Conservation (phyloP, 2,888 invertebrate species). For the Thereva unica region DNA sequence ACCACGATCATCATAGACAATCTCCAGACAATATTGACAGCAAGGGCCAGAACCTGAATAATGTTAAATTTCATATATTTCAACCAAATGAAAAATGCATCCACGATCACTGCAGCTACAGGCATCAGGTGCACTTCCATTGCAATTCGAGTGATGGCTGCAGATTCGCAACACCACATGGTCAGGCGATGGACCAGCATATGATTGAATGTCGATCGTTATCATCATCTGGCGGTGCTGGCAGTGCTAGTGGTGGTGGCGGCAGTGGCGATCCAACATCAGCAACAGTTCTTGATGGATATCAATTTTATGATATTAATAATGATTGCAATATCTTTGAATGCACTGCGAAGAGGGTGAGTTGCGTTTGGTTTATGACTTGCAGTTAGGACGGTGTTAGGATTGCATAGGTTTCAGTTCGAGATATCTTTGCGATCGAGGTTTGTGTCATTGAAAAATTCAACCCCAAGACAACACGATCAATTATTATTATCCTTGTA, state of each 20-base stretch:
- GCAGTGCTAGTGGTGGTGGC: not conserved
- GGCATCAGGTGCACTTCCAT: slow-evolving; percentile 79
- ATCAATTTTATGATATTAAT: too few relatives aligned
- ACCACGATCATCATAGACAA: not conserved
- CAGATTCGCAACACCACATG: slow-evolving; percentile 79
- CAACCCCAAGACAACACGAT: too few relatives aligned
- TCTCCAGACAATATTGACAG: too few relatives aligned
- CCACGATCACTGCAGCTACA: slow-evolving; percentile 72
- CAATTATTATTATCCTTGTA: too few relatives aligned
- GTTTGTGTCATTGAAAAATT: too few relatives aligned
- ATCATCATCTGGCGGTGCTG: not conserved
- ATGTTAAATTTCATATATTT: slow-evolving; percentile 42
- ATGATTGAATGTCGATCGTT: slow-evolving; percentile 76
- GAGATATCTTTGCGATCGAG: too few relatives aligned
- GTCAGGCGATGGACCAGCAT: slow-evolving; percentile 78
- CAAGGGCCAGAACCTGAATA: slow-evolving; percentile 2
- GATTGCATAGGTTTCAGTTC: too few relatives aligned
- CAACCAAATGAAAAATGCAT: slow-evolving; percentile 65
- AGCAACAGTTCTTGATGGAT: slow-evolving; percentile 25
- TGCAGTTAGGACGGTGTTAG: too few relatives aligned
- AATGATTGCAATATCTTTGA: too few relatives aligned
- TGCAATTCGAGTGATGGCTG: slow-evolving; percentile 72
- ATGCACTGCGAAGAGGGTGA: too few relatives aligned
- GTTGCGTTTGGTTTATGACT: too few relatives aligned
- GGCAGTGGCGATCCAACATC: slow-evolving; percentile 21